Base-by-base conservation (phyloP, 2,888 invertebrate genomes). In the Azorinus chamasolen region DNA sequence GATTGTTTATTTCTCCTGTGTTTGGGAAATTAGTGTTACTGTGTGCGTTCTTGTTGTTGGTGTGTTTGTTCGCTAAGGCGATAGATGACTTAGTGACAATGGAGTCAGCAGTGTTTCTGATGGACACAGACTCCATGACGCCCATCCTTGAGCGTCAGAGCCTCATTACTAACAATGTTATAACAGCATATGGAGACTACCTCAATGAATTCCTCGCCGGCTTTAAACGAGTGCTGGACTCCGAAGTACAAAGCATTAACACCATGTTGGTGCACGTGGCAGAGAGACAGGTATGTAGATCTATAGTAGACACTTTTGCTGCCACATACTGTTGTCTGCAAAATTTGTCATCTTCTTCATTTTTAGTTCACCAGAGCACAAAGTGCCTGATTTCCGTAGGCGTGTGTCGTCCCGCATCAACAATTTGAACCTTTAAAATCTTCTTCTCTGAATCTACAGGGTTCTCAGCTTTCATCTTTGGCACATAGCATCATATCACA, bases 161-260 rank as follows among this genome's bases (percentile, higher is more conserved):
- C 45, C 71, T 58, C 39, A 73, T 86, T n/a, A 84, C 84, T 43
- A 84, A 83, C 53, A 55, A 62, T 32, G 64, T 84, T 27, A 68
- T 86, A 53, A 22, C 74, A 20, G 83, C 87, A 20, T 86, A 88
- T 66, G 87, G 87, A 25, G 64, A 58, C 41, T 86, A 89, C 77
- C 83, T 90, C 69, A 90, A 89, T 75, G 61, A 73, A n/a, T 83
- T 86, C 59, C 61, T 89, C 16, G 58, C 58, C n/a, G 75, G 81
- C 20, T 85, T 83, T 69, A 84, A 84, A 48, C 57, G 54, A 20
- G 63, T 74, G 14, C 71, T 86, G 4, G 85, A 87, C 58, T 48
- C 58, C 8, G 88, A 89, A 27, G 73, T 86, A 0, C 66, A 77
- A 16, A 46, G 64, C n/a, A 51, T 85, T 6, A 89, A 87, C 68